Evolutionary conservation across 2,797 vertebrate genomes (phyloP).

Genomic region (Galago senegalensis): DNA sequence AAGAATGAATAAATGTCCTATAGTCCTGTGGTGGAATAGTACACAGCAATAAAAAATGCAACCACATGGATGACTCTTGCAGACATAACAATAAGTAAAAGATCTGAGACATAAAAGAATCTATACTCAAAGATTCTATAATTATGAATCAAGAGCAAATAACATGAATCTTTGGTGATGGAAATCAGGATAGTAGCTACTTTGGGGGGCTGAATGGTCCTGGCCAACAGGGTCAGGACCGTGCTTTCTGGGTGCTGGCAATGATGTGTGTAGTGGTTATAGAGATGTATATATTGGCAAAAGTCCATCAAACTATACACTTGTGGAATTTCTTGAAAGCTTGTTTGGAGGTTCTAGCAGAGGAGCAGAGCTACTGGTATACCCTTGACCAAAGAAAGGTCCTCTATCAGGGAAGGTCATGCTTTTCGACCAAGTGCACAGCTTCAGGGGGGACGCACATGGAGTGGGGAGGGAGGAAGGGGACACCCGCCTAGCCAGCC

Average conservation of each 20-base stretch:
- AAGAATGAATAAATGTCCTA: not conserved
- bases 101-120: not conserved
- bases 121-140: not conserved
- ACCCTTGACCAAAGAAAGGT: too few relatives aligned
- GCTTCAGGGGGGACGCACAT: too few relatives aligned
- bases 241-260: not conserved
- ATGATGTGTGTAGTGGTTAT: not conserved
- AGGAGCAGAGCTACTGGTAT: too few relatives aligned
- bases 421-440: too few relatives aligned
- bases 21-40: not conserved
- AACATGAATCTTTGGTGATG: not conserved
- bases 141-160: not conserved
- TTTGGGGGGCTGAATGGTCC: not conserved
- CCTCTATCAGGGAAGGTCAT: too few relatives aligned
- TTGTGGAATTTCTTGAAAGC: not conserved
- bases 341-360: too few relatives aligned
- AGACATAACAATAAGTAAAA: not conserved
- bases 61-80: not conserved
- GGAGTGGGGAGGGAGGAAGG: too few relatives aligned
- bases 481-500: too few relatives aligned
- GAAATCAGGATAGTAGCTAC: not conserved
- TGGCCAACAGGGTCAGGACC: not conserved
- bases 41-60: not conserved
- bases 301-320: not conserved
- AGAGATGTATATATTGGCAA: not conserved